Conservation (phyloP, 2,797 vertebrate species). For the Clarias pachynema region DNA sequence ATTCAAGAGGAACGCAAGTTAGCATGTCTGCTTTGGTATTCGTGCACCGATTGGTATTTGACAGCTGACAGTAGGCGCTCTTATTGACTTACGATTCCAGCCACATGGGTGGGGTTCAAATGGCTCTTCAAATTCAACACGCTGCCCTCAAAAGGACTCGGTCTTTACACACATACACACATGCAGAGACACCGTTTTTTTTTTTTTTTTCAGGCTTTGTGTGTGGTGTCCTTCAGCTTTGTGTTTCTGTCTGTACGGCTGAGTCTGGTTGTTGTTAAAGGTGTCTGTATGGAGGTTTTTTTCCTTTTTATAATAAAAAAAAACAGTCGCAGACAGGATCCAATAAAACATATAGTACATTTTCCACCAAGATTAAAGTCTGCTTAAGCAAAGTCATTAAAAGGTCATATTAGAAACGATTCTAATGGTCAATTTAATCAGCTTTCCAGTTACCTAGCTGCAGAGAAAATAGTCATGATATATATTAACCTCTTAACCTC, state of each 20-base stretch:
- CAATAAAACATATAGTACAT: background rate
- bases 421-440: background rate
- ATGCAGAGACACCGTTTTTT: constrained; percentile 28
- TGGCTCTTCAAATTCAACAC: constrained; percentile 32
- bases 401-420: background rate
- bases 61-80: constrained; percentile 16
- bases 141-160: constrained; percentile 19
- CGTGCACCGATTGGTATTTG: background rate
- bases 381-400: background rate
- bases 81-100: constrained; percentile 27
- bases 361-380: background rate
- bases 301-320: background rate
- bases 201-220: constrained; percentile 49
- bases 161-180: background rate
- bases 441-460: background rate
- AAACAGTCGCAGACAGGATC: background rate
- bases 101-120: constrained; percentile 46
- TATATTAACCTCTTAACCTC: background rate
- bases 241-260: constrained; percentile 25
- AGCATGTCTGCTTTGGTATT: constrained; percentile 6
- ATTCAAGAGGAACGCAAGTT: background rate
- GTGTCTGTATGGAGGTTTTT: background rate
- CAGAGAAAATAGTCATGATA: no score
- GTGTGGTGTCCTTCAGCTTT: constrained; percentile 53
- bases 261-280: background rate